Evolutionary conservation across 2,888 invertebrate genomes (phyloP).

Genomic region (Erebia palarica): DNA sequence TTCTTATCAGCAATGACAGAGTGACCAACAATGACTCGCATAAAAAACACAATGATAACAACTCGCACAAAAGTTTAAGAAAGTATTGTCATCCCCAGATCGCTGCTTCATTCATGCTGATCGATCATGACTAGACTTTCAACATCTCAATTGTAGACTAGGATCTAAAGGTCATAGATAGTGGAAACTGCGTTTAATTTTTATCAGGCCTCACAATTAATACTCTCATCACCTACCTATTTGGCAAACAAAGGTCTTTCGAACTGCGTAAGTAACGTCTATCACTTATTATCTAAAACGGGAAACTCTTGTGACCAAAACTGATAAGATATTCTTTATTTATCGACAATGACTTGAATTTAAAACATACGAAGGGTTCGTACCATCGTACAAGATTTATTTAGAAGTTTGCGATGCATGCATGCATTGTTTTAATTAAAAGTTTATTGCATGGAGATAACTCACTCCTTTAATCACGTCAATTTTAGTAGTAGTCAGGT

Average conservation of each 20-base stretch:
- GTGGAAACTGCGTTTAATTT: slow-evolving; percentile 11
- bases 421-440: too few relatives aligned
- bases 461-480: too few relatives aligned
- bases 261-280: neutral
- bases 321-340: neutral
- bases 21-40: too few relatives aligned
- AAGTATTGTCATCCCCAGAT: slow-evolving; percentile 10
- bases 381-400: too few relatives aligned
- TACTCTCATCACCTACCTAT: neutral
- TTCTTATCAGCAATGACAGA: neutral
- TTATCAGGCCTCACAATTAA: neutral
- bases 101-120: neutral
- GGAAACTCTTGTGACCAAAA: slow-evolving; percentile 2
- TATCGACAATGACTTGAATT: too few relatives aligned
- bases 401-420: too few relatives aligned
- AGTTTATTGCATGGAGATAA: too few relatives aligned
- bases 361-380: too few relatives aligned
- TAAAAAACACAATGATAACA: neutral
- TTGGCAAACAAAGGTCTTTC: slow-evolving; percentile 5
- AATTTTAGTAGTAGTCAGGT: too few relatives aligned
- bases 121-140: slow-evolving; percentile 1
- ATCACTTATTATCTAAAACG: neutral
- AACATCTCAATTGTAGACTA: neutral
- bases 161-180: slow-evolving; percentile 15
- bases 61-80: neutral